A percentile compares a stretch with the other conserved stretches of the same genome.
Evolutionary conservation across 2,113 vertebrate species (phyloP).

Genomic region (Emydocephalus ijimae): DNA sequence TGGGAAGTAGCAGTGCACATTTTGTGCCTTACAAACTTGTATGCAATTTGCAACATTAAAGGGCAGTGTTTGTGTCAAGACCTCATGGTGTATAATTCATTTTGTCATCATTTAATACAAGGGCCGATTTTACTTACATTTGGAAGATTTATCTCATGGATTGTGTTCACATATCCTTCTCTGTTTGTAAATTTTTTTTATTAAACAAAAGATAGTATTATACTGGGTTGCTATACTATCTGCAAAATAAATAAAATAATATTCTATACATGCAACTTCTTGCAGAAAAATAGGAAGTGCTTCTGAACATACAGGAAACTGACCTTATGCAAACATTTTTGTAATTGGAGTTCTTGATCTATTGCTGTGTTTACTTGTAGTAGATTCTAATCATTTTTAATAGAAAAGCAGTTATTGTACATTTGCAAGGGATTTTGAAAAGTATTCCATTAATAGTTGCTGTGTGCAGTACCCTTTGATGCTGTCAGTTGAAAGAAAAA

Average conservation of each 20-base stretch:
- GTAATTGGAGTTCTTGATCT: neutral
- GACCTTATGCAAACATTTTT: neutral
- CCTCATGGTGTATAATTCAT: neutral
- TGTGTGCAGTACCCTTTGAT: neutral
- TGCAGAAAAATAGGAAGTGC: neutral
- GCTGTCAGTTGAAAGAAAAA: neutral
- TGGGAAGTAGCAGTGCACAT: neutral
- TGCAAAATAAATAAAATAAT: neutral
- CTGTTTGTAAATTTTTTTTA: neutral
- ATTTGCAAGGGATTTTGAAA: neutral
- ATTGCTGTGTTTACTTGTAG: neutral
- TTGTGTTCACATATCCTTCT: neutral
- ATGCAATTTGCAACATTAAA: neutral
- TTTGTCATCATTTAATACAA: neutral
- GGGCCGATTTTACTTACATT: neutral
- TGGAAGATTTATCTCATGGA: neutral
- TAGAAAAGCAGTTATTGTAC: neutral
- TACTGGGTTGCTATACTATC: neutral
- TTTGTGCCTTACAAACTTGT: neutral
- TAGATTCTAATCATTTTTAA: neutral
- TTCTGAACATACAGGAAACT: neutral
- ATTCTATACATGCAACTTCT: neutral
- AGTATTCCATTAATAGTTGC: neutral
- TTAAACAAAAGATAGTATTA: neutral
- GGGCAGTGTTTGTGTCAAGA: neutral